phyloP scores from a whole-genome alignment of 2,797 vertebrate species.

The Artibeus lituratus region DNA sequence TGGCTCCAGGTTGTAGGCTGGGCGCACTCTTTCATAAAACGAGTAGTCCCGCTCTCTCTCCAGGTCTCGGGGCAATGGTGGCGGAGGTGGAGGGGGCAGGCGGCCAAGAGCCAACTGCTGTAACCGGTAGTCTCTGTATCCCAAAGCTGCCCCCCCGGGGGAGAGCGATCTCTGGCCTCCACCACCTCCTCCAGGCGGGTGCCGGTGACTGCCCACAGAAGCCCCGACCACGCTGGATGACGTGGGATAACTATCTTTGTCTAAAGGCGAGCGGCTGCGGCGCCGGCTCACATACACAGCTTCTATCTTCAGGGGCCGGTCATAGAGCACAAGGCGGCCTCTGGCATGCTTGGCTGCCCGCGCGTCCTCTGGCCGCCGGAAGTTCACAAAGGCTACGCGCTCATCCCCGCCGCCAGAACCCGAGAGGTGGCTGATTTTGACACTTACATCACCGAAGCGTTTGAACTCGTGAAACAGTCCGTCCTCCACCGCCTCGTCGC shows the following conservation, averaged over 20 bases:
- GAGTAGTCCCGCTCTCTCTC: constrained; percentile 94
- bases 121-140: constrained; percentile 95
- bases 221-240: constrained; percentile 80
- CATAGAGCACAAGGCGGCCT: constrained; percentile 94
- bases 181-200: constrained; percentile 74
- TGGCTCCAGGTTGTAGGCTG: constrained; percentile 89
- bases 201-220: constrained; percentile 84
- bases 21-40: constrained; percentile 92
- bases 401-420: constrained; percentile 88
- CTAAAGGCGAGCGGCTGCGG: constrained; percentile 93
- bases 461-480: constrained; percentile 98
- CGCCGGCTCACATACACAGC: constrained; percentile 92
- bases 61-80: constrained; percentile 93
- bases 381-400: constrained; percentile 96
- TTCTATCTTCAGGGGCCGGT: constrained; percentile 97
- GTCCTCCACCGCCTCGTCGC: constrained; percentile 98
- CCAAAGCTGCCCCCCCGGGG: constrained; percentile 88
- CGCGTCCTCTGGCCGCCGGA: constrained; percentile 95
- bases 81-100: constrained; percentile 93
- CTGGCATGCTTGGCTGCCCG: constrained; percentile 94
- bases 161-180: constrained; percentile 90
- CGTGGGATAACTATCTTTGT: constrained; percentile 88
- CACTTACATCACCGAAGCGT: constrained; percentile 97
- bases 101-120: constrained; percentile 95
- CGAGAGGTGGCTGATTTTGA: constrained; percentile 94